Conservation (phyloP, 2,888 invertebrate species). For the Lacanobia oleracea region DNA sequence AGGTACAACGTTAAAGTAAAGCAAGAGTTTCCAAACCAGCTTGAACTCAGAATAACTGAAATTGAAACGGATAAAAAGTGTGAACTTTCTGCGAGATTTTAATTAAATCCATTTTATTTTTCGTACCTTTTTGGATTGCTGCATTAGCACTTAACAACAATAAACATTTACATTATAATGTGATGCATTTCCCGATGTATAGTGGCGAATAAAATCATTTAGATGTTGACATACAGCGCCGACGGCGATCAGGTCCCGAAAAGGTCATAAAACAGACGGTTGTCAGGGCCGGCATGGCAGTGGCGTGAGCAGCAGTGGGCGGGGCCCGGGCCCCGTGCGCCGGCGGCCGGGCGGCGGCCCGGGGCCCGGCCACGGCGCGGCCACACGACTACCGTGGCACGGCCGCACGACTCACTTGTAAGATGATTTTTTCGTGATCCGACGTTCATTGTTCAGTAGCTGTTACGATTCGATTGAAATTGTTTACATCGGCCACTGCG, state of each 20-base stretch:
- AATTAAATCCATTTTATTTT: neutral
- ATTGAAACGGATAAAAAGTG: neutral
- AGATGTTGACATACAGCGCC: conserved; percentile 51
- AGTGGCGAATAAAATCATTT: conserved; percentile 54
- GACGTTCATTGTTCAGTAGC: conserved; percentile 89
- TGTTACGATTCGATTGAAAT: conserved; percentile 86
- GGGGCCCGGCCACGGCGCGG: conserved; percentile 44
- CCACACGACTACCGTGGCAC: conserved; percentile 85
- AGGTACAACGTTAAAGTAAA: too few species aligned
- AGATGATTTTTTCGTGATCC: conserved; percentile 90
- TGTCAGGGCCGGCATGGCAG: conserved; percentile 53
- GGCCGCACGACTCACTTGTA: conserved; percentile 87
- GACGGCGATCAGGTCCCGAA: conserved; percentile 60
- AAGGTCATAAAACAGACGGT: conserved; percentile 63
- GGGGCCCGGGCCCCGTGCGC: conserved; percentile 33
- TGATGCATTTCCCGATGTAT: conserved; percentile 34
- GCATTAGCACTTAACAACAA: conserved; percentile 8
- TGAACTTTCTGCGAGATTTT: neutral
- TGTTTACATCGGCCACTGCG: conserved; percentile 79
- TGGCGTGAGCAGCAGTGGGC: conserved; percentile 56
- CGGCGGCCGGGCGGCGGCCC: neutral
- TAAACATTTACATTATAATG: conserved; percentile 48
- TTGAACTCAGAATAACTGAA: conserved; percentile 5
- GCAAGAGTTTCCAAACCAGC: too few species aligned
- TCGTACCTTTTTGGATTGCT: too few species aligned